These are phyloP conservation scores for Agapornis roseicollis DNA, from an alignment of 2,113 vertebrate genomes.

Conservation along the genomic window DNA sequence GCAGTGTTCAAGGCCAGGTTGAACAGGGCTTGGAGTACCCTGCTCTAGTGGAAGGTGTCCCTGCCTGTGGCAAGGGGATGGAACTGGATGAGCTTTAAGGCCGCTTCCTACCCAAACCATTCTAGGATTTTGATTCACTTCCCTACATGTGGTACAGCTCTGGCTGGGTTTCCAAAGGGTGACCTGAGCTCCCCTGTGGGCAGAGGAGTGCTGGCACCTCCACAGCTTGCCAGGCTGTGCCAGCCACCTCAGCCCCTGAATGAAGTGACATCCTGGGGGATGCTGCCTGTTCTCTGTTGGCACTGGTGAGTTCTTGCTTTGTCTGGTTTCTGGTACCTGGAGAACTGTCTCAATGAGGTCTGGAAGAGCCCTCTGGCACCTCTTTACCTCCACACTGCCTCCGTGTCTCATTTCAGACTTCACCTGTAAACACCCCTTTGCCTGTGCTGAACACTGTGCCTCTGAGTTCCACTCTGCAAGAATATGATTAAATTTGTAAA, in stretches of 20 bases:
- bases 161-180: background rate
- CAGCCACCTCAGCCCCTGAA: background rate
- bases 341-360: background rate
- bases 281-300: background rate
- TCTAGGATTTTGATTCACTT: background rate
- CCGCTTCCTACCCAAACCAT: background rate
- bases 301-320: background rate
- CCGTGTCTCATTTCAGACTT: background rate
- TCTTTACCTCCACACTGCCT: background rate
- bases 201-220: background rate
- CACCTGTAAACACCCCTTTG: conserved; percentile 13
- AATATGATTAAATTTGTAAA: conserved; percentile 50
- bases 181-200: background rate
- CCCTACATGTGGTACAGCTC: accelerated
- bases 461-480: conserved; percentile 32
- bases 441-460: conserved; percentile 1
- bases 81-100: background rate
- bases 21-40: background rate
- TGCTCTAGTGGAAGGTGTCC: background rate
- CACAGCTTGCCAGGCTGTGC: background rate
- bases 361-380: background rate
- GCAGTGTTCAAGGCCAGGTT: background rate
- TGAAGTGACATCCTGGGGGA: background rate
- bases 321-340: accelerated
- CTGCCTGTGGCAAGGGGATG: background rate